Conservation (phyloP, 2,888 invertebrate genomes). For the Tipula confusa region DNA sequence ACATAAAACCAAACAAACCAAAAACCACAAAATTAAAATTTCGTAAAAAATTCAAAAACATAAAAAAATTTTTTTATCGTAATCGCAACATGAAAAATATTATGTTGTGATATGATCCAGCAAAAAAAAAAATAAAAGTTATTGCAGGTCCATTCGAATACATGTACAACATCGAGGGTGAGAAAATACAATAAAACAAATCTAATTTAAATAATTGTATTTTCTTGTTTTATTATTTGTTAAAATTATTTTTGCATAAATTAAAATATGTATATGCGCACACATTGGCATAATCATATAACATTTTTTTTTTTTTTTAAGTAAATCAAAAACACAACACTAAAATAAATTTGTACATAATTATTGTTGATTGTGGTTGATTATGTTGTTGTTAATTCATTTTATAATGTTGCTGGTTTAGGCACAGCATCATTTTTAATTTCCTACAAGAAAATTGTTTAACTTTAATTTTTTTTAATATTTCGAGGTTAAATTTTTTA, state of each 20-base stretch:
- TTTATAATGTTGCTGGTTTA: background rate
- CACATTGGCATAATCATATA: too few relatives aligned
- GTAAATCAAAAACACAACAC: conserved; percentile 6
- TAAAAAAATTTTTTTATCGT: background rate
- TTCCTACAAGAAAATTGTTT: too few relatives aligned
- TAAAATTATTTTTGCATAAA: background rate
- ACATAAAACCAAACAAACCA: conserved; percentile 14
- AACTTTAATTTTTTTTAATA: too few relatives aligned
- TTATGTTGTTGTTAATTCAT: background rate
- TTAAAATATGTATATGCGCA: background rate
- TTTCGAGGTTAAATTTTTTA: too few relatives aligned
- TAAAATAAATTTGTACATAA: background rate
- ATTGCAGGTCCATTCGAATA: background rate
- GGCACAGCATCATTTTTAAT: background rate
- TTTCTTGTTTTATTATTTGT: background rate
- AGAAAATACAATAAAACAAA: conserved; percentile 6
- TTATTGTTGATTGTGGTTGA: conserved; percentile 12
- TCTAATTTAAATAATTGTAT: conserved; percentile 1
- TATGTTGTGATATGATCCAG: background rate
- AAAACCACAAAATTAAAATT: background rate
- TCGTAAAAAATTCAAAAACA: background rate
- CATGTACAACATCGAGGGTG: background rate
- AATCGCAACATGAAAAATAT: conserved; percentile 12
- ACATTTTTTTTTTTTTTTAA: too few relatives aligned
- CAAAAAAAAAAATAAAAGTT: too few relatives aligned